A percentile compares a stretch with the other conserved stretches of the same genome.
These are phyloP conservation scores for Otus sunia DNA, from an alignment of 2,113 vertebrate genomes.

Conservation along the genomic window DNA sequence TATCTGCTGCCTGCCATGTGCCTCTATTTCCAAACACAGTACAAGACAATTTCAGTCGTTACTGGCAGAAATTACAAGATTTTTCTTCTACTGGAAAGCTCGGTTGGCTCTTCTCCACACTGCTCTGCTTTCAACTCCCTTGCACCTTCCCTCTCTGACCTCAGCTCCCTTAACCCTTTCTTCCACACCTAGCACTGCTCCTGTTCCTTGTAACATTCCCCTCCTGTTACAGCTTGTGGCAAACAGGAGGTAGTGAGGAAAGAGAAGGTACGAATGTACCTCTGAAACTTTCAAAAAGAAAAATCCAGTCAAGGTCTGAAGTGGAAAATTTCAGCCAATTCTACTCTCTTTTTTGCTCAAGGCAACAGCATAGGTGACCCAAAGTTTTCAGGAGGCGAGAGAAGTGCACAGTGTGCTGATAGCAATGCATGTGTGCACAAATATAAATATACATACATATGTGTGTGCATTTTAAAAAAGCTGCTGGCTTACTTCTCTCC, in stretches of 20 bases:
- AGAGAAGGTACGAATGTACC: background rate
- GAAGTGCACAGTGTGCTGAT: background rate
- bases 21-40: background rate
- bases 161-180: background rate
- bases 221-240: fast-evolving
- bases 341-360: background rate
- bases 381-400: background rate
- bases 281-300: background rate
- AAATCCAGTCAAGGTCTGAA: background rate
- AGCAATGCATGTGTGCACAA: background rate
- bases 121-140: background rate
- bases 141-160: background rate
- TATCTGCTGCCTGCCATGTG: background rate
- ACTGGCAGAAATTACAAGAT: background rate
- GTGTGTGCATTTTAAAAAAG: background rate
- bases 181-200: background rate
- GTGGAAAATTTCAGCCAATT: background rate
- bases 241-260: background rate
- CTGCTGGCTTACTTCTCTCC: background rate
- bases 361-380: background rate
- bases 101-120: background rate
- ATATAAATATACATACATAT: background rate
- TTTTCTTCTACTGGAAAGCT: background rate
- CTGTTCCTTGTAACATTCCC: background rate
- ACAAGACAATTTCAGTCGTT: background rate